phyloP scores from a whole-genome alignment of 2,113 vertebrate species.

The Rhinolophus ferrumequinum region DNA sequence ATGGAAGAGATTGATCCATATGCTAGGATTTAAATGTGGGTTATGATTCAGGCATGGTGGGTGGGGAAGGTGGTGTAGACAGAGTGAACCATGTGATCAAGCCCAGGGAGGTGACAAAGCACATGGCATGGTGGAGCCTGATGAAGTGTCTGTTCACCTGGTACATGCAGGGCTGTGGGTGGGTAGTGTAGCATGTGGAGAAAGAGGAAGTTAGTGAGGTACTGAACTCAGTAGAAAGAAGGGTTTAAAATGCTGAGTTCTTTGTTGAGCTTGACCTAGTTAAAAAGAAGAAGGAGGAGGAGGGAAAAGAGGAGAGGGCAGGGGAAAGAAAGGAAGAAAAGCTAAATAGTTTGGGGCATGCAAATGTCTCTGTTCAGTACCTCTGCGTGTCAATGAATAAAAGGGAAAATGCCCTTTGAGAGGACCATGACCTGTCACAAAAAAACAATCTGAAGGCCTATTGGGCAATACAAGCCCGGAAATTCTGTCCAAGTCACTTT shows the following conservation, averaged over 20 bases:
- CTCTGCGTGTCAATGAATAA: not conserved
- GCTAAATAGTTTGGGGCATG: not conserved
- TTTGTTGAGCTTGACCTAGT: not conserved
- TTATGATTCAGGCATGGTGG: not conserved
- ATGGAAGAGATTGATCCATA: not conserved
- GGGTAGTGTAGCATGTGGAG: not conserved
- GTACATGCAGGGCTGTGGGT: rapidly evolving
- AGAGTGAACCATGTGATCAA: not conserved
- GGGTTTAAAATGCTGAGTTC: not conserved
- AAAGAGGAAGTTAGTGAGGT: not conserved
- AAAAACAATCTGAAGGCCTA: not conserved
- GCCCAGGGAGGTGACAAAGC: not conserved
- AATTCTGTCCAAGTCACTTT: not conserved
- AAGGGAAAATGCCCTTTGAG: not conserved
- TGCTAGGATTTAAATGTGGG: not conserved
- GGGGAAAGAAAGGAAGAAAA: not conserved
- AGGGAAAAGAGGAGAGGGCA: too few species aligned
- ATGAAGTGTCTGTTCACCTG: not conserved
- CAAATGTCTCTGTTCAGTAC: not conserved
- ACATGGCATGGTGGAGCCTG: not conserved
- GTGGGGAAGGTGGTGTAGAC: not conserved
- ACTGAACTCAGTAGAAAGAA: not conserved
- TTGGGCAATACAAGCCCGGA: not conserved
- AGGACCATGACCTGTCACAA: not conserved
- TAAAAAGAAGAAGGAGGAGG: not conserved